These are phyloP conservation scores for Ranitomeya imitator DNA, from an alignment of 2,113 vertebrate genomes.

Conservation along the genomic window DNA sequence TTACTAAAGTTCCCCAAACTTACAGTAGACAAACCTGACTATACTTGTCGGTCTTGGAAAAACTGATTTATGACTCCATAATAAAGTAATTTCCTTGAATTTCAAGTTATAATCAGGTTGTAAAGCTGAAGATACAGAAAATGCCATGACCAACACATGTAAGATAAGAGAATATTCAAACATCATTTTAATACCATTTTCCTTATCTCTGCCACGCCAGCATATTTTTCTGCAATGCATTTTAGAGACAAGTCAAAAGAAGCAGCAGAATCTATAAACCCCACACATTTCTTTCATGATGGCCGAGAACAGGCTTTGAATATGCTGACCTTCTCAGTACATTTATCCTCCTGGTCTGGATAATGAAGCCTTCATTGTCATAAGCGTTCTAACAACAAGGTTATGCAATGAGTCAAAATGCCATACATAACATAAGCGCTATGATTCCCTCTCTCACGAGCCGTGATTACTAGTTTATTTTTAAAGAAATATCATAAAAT, in stretches of 20 bases:
- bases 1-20: not conserved
- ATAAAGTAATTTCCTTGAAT: not conserved
- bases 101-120: slow-evolving; percentile 1
- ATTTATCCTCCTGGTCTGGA: not conserved
- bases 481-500: not conserved
- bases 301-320: slow-evolving; percentile 3
- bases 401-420: not conserved
- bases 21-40: not conserved
- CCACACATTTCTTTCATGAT: slow-evolving; percentile 4
- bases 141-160: slow-evolving; percentile 40
- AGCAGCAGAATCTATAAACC: not conserved
- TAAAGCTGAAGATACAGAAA: slow-evolving; percentile 23
- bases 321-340: slow-evolving; percentile 27
- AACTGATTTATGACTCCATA: slow-evolving; percentile 12
- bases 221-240: slow-evolving; percentile 22
- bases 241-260: slow-evolving; percentile 15
- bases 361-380: slow-evolving; percentile 10
- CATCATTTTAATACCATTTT: slow-evolving; percentile 17
- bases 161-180: slow-evolving; percentile 29
- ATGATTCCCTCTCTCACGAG: no score
- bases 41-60: not conserved
- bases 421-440: not conserved
- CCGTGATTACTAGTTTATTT: not conserved
- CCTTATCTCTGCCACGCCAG: slow-evolving; percentile 25
- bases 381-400: not conserved